These are phyloP conservation scores for Magallana nippona DNA, from an alignment of 2,888 invertebrate species.

Conservation along the genomic window DNA sequence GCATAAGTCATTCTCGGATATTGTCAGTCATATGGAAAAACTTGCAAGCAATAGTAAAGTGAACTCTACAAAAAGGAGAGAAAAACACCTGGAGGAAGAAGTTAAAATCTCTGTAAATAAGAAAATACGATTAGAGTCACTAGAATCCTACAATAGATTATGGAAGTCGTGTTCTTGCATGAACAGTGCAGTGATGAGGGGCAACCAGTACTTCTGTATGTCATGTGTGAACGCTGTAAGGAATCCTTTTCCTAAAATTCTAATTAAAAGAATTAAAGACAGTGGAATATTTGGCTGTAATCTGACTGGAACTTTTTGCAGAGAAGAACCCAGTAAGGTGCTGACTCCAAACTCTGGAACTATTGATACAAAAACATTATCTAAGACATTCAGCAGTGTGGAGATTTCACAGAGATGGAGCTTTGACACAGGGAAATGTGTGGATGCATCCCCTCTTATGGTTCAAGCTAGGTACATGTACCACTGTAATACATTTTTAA, in stretches of 20 bases:
- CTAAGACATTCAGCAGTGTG: background rate
- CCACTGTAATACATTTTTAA: background rate
- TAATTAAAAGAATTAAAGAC: background rate
- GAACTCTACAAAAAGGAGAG: background rate
- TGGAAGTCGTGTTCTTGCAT: background rate
- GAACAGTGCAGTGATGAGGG: conserved; percentile 3
- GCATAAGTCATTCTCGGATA: conserved; percentile 66
- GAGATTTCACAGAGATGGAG: conserved; percentile 80
- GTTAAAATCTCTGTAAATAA: background rate
- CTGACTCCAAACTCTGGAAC: background rate
- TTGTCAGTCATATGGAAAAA: conserved; percentile 56
- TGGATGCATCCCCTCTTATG: conserved; percentile 87
- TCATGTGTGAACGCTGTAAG: background rate
- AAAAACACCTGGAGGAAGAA: background rate
- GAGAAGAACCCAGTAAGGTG: background rate
- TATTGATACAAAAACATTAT: background rate
- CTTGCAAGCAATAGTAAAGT: background rate
- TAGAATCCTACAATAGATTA: background rate
- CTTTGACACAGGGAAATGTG: conserved; percentile 88
- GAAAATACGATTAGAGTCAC: background rate
- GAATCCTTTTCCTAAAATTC: background rate
- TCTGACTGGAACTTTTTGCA: background rate
- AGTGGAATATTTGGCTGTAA: background rate
- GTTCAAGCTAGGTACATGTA: conserved; percentile 66
- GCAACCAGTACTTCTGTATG: background rate